phyloP scores from a whole-genome alignment of 2,888 invertebrate genomes.

The Iselma pallidipennis region DNA sequence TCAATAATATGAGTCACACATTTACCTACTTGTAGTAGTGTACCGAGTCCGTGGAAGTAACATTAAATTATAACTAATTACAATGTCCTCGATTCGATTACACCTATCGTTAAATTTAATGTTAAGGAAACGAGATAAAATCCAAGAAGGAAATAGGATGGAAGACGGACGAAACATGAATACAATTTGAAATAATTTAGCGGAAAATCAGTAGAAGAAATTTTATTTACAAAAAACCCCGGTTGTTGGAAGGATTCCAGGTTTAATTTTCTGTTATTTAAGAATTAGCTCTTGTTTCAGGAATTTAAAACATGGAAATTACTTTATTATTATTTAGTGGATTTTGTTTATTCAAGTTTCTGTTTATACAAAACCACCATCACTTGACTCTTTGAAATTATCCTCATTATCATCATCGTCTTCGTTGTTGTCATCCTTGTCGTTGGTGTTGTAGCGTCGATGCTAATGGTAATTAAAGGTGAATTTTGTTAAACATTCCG shows the following conservation, averaged over 20 bases:
- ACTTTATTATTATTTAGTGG: background rate
- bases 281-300: background rate
- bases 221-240: no score
- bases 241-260: no score
- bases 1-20: constrained; percentile 19
- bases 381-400: background rate
- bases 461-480: constrained; percentile 18
- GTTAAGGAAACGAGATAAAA: no score
- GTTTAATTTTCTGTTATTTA: background rate
- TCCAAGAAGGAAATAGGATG: no score
- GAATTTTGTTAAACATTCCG: constrained; percentile 20
- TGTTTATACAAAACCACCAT: background rate
- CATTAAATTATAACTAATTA: background rate
- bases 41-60: no score
- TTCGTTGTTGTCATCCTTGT: background rate
- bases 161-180: no score
- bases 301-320: background rate
- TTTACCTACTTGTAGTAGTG: background rate
- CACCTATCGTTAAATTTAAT: no score
- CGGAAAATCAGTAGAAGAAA: background rate
- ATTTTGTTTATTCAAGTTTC: background rate
- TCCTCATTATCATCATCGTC: background rate
- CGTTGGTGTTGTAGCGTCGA: no score
- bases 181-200: no score
- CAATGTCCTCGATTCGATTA: no score